Base-by-base conservation (phyloP, 2,113 vertebrate genomes). In the Bubo scandiacus region DNA sequence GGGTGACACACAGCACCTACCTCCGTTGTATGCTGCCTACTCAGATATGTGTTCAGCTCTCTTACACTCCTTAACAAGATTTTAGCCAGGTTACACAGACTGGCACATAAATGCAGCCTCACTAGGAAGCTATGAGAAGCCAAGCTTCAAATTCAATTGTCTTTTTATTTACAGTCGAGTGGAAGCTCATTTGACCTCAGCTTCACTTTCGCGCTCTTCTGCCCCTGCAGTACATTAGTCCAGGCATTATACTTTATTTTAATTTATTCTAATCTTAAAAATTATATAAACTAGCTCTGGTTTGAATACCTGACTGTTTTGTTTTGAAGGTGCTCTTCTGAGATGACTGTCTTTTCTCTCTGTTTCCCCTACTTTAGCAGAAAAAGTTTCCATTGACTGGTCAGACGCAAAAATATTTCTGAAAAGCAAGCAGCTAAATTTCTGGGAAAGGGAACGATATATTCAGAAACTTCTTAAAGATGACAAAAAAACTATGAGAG, bases 371-470 rank as follows among this genome's bases (percentile, higher is more conserved):
- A 21, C 27, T 83, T 94, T 30, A 72, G 32, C 34, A 88, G 87
- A 59, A 88, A 91, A 91, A 75, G 6, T 49, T 87, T 89, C 40
- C 49, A 75, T 43, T 91, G 65, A 84, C 59, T 77, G 26, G 17
- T 63, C 55, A 85, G 70, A 82, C 52, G 75, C 23, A 85, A 47
- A 91, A 82, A 88, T 68, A 71, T 62, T 92, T 96, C 77, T 70
- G 71, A 94, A 92, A 88, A 43, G 15, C 43, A 91, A 45, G 36
- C 16, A 87, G n/a, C 19, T 77, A 72, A 62, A 70, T 51, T 94
- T 90, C 70, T 73, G 55, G 47, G 58, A 91, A 95, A 75, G 7
- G 36, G 62, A 77, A 87, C 3, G 2, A 71, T 57, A 87, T 49
- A 70, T 88, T 80, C 74, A 83, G 75, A 79, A 90, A 79, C 27